Base-by-base conservation (phyloP, 2,797 vertebrate species). In the Pogonophryne albipinna region DNA sequence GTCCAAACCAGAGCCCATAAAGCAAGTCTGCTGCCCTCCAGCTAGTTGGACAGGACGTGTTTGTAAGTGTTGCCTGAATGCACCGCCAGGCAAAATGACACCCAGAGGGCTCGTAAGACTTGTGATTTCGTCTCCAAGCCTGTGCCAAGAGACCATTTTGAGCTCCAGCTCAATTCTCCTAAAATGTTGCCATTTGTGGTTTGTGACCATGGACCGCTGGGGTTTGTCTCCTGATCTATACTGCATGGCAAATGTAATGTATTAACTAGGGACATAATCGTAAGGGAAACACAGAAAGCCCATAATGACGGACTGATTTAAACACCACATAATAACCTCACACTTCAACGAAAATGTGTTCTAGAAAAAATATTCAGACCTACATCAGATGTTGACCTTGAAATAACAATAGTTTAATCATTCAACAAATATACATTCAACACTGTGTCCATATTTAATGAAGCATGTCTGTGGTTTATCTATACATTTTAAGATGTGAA, bases 21-120 rank as follows among this genome's bases (percentile, higher is more conserved):
- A 94, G 86, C 70, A 82, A 83, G 87, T 80, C 86, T 88, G 80
- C 74, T 41, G 75, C 81, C 90, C 84, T 88, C 70, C 69, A 86
- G 88, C 88, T 85, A 85, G 92, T 89, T 91, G 90, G 89, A 92
- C 75, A 83, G 83, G 90, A 93, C 78, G 82, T 91, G 85, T 91
- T 91, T 91, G 87, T 85, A 92, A 93, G 92, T 83, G 87, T 92
- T 92, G 92, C 90, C 90, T 92, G 91, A 93, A 91, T 80, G 89
- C 90, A 84, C 80, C 68, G 87, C 89, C 89, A 80, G 87, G 80
- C 72, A 42, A 85, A 92, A 93, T 84, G 88, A 86, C 90, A 89
- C 92, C 90, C 91, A 0, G 42, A 89, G 85, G 93, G 72, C 92
- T 94, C 75, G 75, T 93, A 89, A 92, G 86, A 73, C 80, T 76